Conservation (phyloP, 2,113 vertebrate species). For the Isichthys henryi region DNA sequence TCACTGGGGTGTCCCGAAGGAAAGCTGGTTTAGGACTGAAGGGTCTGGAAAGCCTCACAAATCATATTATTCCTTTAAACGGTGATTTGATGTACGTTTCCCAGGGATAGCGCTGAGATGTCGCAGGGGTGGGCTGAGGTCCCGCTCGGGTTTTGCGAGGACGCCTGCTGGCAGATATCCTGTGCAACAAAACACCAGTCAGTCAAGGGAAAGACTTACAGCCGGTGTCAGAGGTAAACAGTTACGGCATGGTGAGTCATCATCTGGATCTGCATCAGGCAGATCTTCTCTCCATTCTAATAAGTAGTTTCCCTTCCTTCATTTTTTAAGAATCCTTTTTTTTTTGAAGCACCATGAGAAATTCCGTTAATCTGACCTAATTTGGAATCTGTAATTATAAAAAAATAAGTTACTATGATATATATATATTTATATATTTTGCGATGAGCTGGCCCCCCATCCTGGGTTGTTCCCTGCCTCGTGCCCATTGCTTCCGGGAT, state of each 20-base stretch:
- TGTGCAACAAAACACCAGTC: conserved; percentile 15
- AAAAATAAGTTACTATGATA: not conserved
- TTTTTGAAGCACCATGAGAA: conserved; percentile 33
- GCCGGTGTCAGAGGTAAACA: conserved; percentile 66
- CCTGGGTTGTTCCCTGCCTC: no score
- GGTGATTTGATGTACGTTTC: not conserved
- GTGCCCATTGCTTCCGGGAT: no score
- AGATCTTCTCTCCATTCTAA: conserved; percentile 58
- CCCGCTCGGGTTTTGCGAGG: not conserved
- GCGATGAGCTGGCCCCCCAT: no score
- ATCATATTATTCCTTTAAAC: not conserved
- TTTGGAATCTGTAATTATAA: not conserved
- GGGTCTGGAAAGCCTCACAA: not conserved
- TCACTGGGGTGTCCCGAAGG: not conserved
- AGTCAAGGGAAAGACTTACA: conserved; percentile 45
- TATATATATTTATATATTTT: not conserved
- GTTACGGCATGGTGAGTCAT: conserved; percentile 66
- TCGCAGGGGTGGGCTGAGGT: conserved; percentile 16
- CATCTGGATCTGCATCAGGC: conserved; percentile 53
- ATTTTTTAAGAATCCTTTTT: conserved; percentile 45
- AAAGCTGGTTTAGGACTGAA: not conserved
- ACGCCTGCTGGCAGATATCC: not conserved
- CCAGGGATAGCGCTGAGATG: not conserved
- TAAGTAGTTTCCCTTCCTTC: conserved; percentile 63
- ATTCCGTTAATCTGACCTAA: not conserved